A percentile compares a stretch with the other conserved stretches of the same genome.
phyloP scores from a whole-genome alignment of 2,113 vertebrate genomes.

The Ammodramus savannarum region DNA sequence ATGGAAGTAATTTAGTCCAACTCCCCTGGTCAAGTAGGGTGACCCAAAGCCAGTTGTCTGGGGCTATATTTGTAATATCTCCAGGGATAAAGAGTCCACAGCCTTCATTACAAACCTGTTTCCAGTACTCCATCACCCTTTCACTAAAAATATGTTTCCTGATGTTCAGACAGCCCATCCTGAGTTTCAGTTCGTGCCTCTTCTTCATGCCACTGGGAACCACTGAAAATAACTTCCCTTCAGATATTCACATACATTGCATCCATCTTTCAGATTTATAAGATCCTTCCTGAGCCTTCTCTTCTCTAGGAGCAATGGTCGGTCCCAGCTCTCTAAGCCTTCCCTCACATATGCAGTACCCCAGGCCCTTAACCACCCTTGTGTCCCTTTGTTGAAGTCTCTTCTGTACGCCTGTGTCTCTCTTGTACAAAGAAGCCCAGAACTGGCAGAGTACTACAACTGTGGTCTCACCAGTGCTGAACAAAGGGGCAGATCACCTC shows the following conservation, averaged over 20 bases:
- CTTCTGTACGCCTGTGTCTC: accelerated
- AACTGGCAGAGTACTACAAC: not conserved
- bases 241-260: not conserved
- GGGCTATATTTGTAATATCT: not conserved
- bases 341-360: not conserved
- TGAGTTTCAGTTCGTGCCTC: not conserved
- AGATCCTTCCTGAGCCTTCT: not conserved
- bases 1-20: not conserved
- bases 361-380: not conserved
- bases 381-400: not conserved
- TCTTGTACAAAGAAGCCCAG: not conserved
- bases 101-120: not conserved
- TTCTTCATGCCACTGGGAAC: not conserved
- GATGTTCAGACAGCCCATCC: not conserved
- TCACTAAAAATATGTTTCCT: not conserved
- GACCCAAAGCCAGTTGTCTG: not conserved
- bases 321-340: not conserved
- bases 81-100: not conserved
- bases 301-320: not conserved
- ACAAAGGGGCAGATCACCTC: not conserved
- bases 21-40: not conserved
- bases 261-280: not conserved
- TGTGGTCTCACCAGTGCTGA: not conserved
- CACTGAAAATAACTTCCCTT: not conserved
- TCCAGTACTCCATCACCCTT: not conserved